Conservation (phyloP, 2,888 invertebrate species). For the Phorcus lineatus region DNA sequence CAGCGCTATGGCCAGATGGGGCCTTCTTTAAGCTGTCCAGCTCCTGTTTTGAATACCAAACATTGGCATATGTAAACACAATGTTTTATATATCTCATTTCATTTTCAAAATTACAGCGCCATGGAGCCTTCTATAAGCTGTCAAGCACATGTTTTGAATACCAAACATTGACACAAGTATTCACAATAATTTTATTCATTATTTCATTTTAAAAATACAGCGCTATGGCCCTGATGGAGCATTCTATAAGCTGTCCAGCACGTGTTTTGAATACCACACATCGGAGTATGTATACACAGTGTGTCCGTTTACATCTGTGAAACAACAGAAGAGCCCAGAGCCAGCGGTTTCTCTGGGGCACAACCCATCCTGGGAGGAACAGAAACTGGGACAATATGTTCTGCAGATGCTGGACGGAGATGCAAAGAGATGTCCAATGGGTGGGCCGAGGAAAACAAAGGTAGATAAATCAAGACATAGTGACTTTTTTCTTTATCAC, state of each 20-base stretch:
- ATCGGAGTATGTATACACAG: slow-evolving; percentile 59
- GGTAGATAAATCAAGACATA: slow-evolving; percentile 51
- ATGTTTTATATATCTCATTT: too few species aligned
- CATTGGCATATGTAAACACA: too few species aligned
- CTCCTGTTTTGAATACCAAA: too few species aligned
- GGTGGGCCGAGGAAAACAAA: slow-evolving; percentile 51
- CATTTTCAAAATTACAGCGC: slow-evolving; percentile 38
- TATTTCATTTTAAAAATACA: slow-evolving; percentile 33
- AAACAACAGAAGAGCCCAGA: slow-evolving; percentile 53
- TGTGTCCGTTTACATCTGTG: slow-evolving; percentile 69
- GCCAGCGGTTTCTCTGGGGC: slow-evolving; percentile 49
- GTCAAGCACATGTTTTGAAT: slow-evolving; percentile 57
- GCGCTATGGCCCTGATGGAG: slow-evolving; percentile 66
- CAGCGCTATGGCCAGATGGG: too few species aligned
- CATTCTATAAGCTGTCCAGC: slow-evolving; percentile 63
- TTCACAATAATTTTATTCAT: too few species aligned
- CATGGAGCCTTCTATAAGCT: slow-evolving; percentile 67
- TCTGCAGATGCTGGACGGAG: slow-evolving; percentile 64
- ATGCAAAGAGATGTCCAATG: slow-evolving; percentile 58
- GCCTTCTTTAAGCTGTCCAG: too few species aligned
- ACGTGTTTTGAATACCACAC: slow-evolving; percentile 56
- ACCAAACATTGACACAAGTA: slow-evolving; percentile 52
- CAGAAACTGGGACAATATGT: slow-evolving; percentile 49
- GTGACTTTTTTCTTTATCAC: too few species aligned
- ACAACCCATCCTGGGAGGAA: slow-evolving; percentile 49